These are phyloP conservation scores for Myotis davidii DNA, from an alignment of 2,113 vertebrate genomes.

Conservation along the genomic window DNA sequence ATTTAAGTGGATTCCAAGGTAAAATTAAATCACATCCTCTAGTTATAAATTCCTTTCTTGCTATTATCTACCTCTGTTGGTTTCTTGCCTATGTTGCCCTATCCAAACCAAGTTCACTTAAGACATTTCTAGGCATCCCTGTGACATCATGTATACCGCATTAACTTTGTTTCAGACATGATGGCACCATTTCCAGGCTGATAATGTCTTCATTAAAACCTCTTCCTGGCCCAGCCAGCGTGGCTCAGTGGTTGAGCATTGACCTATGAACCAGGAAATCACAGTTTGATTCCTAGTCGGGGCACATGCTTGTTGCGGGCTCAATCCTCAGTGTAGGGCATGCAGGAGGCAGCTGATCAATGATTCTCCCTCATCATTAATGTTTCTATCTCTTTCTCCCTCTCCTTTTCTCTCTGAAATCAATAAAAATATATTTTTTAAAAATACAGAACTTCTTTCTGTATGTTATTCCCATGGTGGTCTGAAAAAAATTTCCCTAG, in stretches of 20 bases:
- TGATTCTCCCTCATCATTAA: too few species aligned
- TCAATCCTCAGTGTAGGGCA: too few species aligned
- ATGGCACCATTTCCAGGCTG: background rate
- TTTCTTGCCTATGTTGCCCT: background rate
- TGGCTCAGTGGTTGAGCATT: too few species aligned
- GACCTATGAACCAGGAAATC: too few species aligned
- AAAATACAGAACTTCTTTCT: background rate
- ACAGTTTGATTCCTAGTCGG: too few species aligned
- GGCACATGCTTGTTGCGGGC: too few species aligned
- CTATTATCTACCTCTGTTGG: background rate
- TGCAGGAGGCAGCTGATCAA: too few species aligned
- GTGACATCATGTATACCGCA: background rate
- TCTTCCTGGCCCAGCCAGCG: background rate
- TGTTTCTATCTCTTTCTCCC: too few species aligned
- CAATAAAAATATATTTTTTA: too few species aligned
- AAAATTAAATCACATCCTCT: background rate
- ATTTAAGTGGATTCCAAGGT: background rate
- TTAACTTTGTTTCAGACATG: background rate
- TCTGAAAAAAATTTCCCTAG: background rate
- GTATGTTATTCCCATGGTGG: background rate
- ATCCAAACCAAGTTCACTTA: background rate
- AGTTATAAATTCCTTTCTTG: background rate
- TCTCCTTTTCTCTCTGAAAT: too few species aligned
- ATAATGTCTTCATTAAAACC: background rate
- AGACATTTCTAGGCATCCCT: background rate